Evolutionary conservation across 2,797 vertebrate genomes (phyloP), one percentile per base, ranked within the genome.

Genomic region (Podarcis siculus): DNA sequence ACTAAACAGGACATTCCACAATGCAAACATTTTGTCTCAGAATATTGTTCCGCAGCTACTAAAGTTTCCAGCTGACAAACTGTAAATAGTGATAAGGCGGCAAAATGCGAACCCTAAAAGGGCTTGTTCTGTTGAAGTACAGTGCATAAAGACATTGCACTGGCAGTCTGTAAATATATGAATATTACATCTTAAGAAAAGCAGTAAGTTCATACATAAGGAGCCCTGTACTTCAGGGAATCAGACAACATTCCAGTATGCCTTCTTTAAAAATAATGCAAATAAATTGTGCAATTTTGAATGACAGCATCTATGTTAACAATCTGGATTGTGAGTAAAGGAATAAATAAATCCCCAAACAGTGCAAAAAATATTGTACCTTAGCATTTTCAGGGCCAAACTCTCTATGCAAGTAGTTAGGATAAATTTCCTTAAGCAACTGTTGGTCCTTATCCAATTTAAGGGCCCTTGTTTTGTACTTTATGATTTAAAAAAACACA

Each of bases 391-490:
- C 27, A 19, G 27, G 61, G 79, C 77, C 66, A 78, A 86, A 66
- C 37, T 4, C 37, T 0, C 23, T 0, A 0, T 0, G 0, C 0
- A 66, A 8, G 12, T 23, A 39, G 7, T 13, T 35, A 0, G 69
- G 81, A 23, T 61, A 72, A 82, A 88, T 73, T 3, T 45, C 58
- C 15, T 82, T n/a, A 86, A 75, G 17, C 23, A 77, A 85, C 32
- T 5, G 8, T 10, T 69, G 61, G 83, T 64, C 86, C 30, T 61
- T 39, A 79, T 42, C 30, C 81, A 66, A 32, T 71, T 2, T 32
- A 58, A 78, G 61, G 77, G 10, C 19, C 79, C 37, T 78, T 77
- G 61, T 78, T 84, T 79, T 86, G 69, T 32, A 69, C 73, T 80
- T 89, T 83, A 87, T 88, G 84, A 86, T 80, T 92, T 87, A 8